Base-by-base conservation (phyloP, 2,113 vertebrate genomes). In the Dascyllus trimaculatus region DNA sequence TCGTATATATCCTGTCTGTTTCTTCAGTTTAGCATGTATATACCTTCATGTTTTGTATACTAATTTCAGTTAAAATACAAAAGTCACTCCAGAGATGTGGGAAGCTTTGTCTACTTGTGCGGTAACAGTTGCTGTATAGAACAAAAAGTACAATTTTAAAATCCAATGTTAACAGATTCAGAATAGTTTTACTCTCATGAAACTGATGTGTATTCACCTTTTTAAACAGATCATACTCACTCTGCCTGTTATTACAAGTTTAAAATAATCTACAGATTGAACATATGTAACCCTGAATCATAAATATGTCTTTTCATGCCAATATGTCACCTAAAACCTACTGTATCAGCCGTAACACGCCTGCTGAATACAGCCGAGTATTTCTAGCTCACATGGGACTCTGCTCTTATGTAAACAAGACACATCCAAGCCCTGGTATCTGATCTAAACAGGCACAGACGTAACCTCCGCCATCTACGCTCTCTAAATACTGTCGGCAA, bases 351-450 rank as follows among this genome's bases (percentile, higher is more conserved):
- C 11, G 29, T 45, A 64, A 81, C 48, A 15, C 24, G 21, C 14
- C 54, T n/a, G 15, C 38, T 54, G 24, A 69, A 52, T 1, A 4
- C 32, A 72, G 53, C 58, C 63, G 43, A 3, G 64, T 70, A 13
- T 66, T 1, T 62, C 21, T 1, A 53, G 29, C 52, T 71, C 74
- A 74, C 84, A 67, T 74, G 63, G n/a, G 25, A 49, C 25, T 59
- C 13, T 1, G 19, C 14, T 71, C 58, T 60, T 40, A 45, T 22
- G 57, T 80, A 58, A 84, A 80, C 77, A 80, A 35, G 54, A 64
- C 11, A 38, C 35, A 65, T 67, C 22, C 21, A 11, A 65, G 29
- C 51, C 15, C 3, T 1, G 1, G 48, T 13, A 25, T 72, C 54
- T 25, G 60, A 81, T 49, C 40, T 24, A 9, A 70, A 40, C n/a